phyloP scores from a whole-genome alignment of 2,888 invertebrate genomes.

The Koerneria pararmatus region DNA sequence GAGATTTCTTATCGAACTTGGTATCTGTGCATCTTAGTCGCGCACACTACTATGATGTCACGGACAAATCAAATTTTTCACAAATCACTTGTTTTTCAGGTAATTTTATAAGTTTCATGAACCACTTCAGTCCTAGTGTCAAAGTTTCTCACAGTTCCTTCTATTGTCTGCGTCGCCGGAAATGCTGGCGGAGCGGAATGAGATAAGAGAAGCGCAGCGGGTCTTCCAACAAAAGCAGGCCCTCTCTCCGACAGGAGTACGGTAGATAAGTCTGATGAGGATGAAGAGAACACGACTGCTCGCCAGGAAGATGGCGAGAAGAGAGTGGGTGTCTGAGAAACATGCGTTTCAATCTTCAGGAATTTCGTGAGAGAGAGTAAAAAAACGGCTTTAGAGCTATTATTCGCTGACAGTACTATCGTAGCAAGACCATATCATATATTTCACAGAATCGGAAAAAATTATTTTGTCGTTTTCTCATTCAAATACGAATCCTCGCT shows the following conservation, averaged over 20 bases:
- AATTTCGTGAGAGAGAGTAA: background rate
- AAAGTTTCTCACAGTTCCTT: slow-evolving; percentile 35
- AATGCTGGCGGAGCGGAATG: slow-evolving; percentile 35
- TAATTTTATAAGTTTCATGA: no score
- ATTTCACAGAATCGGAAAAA: no score
- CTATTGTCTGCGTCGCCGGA: slow-evolving; percentile 32
- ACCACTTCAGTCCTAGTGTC: no score
- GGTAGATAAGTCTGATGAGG: slow-evolving; percentile 34
- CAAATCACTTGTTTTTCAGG: no score
- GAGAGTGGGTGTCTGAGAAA: slow-evolving; percentile 30
- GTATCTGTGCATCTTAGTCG: no score
- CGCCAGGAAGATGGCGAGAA: slow-evolving; percentile 39
- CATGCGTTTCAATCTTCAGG: background rate
- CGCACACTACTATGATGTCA: no score
- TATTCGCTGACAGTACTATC: background rate
- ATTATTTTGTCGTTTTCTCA: no score
- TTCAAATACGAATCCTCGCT: no score
- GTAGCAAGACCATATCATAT: background rate
- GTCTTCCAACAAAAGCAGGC: slow-evolving; percentile 41
- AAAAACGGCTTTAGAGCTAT: background rate
- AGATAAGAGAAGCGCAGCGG: slow-evolving; percentile 36
- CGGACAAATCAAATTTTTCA: no score
- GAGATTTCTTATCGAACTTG: no score
- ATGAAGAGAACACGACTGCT: slow-evolving; percentile 39
- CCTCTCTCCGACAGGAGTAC: slow-evolving; percentile 38